Evolutionary conservation across 1,140 invertebrate genomes (phyloP).

Genomic region (Meteorus sp.): DNA sequence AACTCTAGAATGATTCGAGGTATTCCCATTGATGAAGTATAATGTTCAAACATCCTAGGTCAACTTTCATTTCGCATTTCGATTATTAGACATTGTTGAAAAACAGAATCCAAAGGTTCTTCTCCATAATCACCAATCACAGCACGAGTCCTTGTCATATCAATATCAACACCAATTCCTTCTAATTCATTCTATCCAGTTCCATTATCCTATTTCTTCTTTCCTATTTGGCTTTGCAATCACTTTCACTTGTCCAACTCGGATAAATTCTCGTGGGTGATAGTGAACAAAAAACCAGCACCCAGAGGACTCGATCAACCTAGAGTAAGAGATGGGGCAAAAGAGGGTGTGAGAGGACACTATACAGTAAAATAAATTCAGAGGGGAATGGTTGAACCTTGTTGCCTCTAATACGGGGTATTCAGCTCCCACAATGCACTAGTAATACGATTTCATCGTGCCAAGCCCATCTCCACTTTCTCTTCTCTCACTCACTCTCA

Average conservation of each 20-base stretch:
- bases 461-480: slow-evolving; percentile 8
- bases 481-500: neutral
- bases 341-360: slow-evolving; percentile 5
- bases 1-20: too few relatives aligned
- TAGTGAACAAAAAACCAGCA: neutral
- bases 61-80: too few relatives aligned
- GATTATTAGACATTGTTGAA: too few relatives aligned
- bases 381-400: slow-evolving; percentile 43
- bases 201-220: too few relatives aligned
- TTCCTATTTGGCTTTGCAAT: too few relatives aligned
- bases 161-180: too few relatives aligned
- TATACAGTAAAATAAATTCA: slow-evolving; percentile 12
- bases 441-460: slow-evolving; percentile 54
- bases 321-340: neutral
- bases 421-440: slow-evolving; percentile 55
- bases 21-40: too few relatives aligned
- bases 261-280: neutral
- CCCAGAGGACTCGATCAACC: neutral
- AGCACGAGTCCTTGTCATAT: too few relatives aligned
- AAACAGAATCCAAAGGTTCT: too few relatives aligned
- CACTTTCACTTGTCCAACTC: neutral
- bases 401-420: slow-evolving; percentile 55
- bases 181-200: too few relatives aligned
- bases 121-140: too few relatives aligned
- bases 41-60: too few relatives aligned